Conservation (phyloP, 1,140 invertebrate genomes). For the Lethrus apterus region DNA sequence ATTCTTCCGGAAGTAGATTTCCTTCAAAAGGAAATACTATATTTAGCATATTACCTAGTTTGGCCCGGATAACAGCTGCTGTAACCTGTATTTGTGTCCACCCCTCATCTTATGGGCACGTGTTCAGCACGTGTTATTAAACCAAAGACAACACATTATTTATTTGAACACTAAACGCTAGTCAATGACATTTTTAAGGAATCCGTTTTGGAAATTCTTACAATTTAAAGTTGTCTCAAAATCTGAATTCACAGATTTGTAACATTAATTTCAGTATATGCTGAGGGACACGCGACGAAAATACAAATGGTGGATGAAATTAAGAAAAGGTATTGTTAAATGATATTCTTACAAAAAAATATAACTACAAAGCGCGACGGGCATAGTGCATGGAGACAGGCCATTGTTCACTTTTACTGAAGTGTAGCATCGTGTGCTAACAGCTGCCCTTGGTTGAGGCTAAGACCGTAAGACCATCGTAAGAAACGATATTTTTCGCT, state of each 20-base stretch:
- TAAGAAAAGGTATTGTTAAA: slow-evolving; percentile 29
- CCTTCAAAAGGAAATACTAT: slow-evolving; percentile 32
- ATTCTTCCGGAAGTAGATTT: slow-evolving; percentile 33
- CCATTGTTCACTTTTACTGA: slow-evolving; percentile 37
- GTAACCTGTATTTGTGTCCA: slow-evolving; percentile 26
- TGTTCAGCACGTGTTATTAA: slow-evolving; percentile 10
- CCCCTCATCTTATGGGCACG: slow-evolving; percentile 5
- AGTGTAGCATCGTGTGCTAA: slow-evolving; percentile 36
- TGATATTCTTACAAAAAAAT: slow-evolving; percentile 31
- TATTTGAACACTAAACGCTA: slow-evolving; percentile 9
- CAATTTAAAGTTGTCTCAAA: slow-evolving; percentile 4
- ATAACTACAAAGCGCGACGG: slow-evolving; percentile 33
- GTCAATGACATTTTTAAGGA: slow-evolving; percentile 2
- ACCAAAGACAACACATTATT: not conserved
- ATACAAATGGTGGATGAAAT: slow-evolving; percentile 11
- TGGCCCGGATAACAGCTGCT: slow-evolving; percentile 28
- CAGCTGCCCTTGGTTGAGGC: slow-evolving; percentile 26
- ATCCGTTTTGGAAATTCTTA: slow-evolving; percentile 5
- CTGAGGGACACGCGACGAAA: not conserved
- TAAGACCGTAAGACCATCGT: slow-evolving; percentile 5
- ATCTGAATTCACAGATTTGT: not conserved
- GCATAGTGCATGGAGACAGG: slow-evolving; percentile 35
- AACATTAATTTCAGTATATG: not conserved
- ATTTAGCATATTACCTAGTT: slow-evolving; percentile 34
- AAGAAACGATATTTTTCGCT: too few species aligned